Evolutionary conservation across 2,113 vertebrate species (phyloP).

Genomic region (Collichthys lucidus): DNA sequence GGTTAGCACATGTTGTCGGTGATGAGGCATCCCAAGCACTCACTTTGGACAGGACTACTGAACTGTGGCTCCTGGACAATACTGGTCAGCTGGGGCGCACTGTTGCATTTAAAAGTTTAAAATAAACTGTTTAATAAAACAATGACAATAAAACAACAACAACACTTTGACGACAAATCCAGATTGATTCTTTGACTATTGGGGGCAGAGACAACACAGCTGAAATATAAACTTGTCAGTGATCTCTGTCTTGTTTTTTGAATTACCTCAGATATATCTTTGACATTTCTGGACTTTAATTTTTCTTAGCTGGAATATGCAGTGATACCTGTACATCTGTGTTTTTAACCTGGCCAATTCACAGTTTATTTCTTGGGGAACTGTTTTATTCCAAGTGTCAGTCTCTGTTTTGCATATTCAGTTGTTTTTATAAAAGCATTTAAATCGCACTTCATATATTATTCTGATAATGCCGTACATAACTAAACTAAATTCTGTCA

Average conservation of each 20-base stretch:
- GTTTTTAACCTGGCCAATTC: not conserved
- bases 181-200: not conserved
- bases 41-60: slow-evolving; percentile 7
- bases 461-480: not conserved
- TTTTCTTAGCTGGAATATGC: not conserved
- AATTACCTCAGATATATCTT: not conserved
- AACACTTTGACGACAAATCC: not conserved
- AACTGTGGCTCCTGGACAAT: slow-evolving; percentile 32
- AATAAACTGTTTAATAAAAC: not conserved
- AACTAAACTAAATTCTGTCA: not conserved
- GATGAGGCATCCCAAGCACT: slow-evolving; percentile 48
- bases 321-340: not conserved
- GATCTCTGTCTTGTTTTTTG: not conserved
- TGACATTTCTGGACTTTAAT: not conserved
- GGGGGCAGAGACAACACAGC: not conserved
- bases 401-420: not conserved
- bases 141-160: not conserved
- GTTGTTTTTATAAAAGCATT: not conserved
- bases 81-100: slow-evolving; percentile 11
- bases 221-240: not conserved
- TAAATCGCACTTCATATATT: not conserved
- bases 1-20: slow-evolving; percentile 68
- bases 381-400: not conserved
- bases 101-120: not conserved
- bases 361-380: not conserved